Conservation (phyloP, 2,113 vertebrate species). For the Butastur rufipennis region DNA sequence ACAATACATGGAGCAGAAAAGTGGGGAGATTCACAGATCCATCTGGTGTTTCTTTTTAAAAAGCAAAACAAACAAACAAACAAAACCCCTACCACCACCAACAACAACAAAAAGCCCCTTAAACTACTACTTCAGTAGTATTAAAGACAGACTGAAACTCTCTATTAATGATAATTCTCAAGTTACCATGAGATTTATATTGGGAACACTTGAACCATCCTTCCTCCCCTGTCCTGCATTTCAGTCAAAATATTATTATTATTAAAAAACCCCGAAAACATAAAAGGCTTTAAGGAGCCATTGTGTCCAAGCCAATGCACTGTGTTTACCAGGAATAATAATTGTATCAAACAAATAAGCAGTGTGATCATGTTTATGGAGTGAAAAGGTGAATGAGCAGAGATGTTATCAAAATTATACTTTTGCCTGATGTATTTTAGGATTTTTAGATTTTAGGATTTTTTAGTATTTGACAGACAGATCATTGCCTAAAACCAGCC, state of each 20-base stretch:
- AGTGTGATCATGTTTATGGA: neutral
- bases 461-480: neutral
- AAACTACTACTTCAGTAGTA: neutral
- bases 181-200: neutral
- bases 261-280: neutral
- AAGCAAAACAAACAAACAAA: neutral
- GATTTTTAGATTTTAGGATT: neutral
- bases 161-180: neutral
- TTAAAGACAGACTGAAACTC: neutral
- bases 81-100: rapidly evolving
- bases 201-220: neutral
- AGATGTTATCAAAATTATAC: neutral
- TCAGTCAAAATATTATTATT: neutral
- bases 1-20: neutral
- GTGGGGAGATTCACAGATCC: neutral
- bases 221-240: neutral
- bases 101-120: rapidly evolving
- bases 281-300: neutral
- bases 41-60: neutral
- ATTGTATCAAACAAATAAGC: neutral
- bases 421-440: neutral
- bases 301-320: neutral
- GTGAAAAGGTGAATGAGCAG: neutral
- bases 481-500: neutral
- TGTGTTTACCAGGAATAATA: neutral